These are phyloP conservation scores for Bolinopsis microptera DNA, from an alignment of 37 sponge, comb jelly and placozoan species.

Conservation along the genomic window DNA sequence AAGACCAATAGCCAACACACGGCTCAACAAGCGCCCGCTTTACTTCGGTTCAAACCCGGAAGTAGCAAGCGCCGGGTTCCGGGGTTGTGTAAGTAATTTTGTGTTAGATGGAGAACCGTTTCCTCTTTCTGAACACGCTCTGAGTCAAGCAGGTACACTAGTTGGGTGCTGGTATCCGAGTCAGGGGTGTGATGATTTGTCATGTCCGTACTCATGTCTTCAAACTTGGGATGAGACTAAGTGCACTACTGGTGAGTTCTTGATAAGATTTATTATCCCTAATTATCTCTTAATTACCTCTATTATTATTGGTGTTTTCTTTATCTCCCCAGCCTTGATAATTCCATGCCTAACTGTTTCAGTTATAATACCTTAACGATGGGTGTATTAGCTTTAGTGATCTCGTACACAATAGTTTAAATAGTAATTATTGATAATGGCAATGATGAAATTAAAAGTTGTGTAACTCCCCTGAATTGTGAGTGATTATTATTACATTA, in stretches of 20 bases:
- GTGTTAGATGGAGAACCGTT: not conserved
- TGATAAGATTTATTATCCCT: too few relatives aligned
- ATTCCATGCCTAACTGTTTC: too few relatives aligned
- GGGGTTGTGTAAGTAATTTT: conserved; percentile 8
- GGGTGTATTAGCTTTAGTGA: too few relatives aligned
- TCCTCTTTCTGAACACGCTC: not conserved
- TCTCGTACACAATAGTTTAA: too few relatives aligned
- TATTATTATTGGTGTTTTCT: too few relatives aligned
- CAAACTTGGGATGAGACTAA: conserved; percentile 49
- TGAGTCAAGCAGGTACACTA: not conserved
- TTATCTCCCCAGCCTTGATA: too few relatives aligned
- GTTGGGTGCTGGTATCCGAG: not conserved
- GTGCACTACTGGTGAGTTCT: not conserved
- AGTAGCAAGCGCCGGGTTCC: not conserved
- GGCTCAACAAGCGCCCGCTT: not conserved
- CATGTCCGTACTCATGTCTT: conserved; percentile 27
- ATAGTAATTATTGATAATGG: too few relatives aligned
- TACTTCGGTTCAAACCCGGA: not conserved
- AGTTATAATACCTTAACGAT: too few relatives aligned
- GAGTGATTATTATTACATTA: too few relatives aligned
- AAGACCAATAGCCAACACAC: not conserved
- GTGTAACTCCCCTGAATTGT: too few relatives aligned
- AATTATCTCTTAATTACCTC: too few relatives aligned
- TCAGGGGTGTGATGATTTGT: not conserved
- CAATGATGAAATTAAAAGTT: too few relatives aligned